These are phyloP conservation scores for human DNA, from an alignment of 2,113 vertebrate genomes.

Conservation along the genomic window DNA sequence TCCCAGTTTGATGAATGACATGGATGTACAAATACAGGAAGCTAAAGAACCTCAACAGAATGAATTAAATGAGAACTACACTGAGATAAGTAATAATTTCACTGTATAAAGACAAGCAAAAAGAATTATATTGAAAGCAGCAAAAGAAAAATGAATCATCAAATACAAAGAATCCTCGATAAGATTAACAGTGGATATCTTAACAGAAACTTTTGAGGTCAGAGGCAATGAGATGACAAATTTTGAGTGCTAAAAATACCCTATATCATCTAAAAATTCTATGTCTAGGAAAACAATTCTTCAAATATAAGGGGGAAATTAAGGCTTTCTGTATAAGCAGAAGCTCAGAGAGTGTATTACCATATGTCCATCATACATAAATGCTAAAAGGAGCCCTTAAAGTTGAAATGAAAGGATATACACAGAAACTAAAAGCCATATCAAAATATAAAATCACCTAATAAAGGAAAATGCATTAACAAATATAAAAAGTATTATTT, in stretches of 20 bases:
- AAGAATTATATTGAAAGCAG: not conserved
- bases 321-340: not conserved
- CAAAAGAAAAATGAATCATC: not conserved
- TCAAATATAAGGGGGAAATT: not conserved
- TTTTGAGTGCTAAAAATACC: not conserved
- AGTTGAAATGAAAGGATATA: not conserved
- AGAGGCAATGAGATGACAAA: not conserved
- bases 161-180: not conserved
- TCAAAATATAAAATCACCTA: not conserved
- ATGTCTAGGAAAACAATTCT: not conserved
- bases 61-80: not conserved
- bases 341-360: not conserved
- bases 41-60: not conserved
- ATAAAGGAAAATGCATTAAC: not conserved
- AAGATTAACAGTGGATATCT: not conserved
- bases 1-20: not conserved
- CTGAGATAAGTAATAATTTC: not conserved
- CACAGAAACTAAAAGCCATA: not conserved
- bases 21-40: not conserved
- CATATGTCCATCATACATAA: not conserved
- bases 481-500: not conserved
- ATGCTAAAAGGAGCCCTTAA: not conserved
- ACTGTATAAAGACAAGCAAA: not conserved
- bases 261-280: not conserved
- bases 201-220: not conserved